Evolutionary conservation across 2,888 invertebrate species (phyloP).

Genomic region (Dyspetes luteomarginatus): DNA sequence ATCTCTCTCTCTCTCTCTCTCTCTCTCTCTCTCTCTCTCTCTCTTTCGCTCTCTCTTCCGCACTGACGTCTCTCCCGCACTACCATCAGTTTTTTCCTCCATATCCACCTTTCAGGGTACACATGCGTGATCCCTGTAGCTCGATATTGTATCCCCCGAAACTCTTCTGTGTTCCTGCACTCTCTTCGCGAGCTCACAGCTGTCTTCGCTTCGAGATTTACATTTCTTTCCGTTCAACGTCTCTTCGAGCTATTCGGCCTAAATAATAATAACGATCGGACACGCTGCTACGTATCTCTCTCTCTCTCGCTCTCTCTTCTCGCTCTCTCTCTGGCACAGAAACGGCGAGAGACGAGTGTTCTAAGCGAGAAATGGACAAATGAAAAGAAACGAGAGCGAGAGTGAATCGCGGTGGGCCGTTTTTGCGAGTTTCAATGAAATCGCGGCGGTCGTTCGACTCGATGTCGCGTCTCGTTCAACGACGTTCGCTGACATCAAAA

Average conservation of each 20-base stretch:
- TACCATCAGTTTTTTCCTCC: slow-evolving; percentile 37
- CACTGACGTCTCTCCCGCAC: slow-evolving; percentile 30
- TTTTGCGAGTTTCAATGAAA: slow-evolving; percentile 48
- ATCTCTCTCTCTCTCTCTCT: not conserved
- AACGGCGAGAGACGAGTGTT: slow-evolving; percentile 52
- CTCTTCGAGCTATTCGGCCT: slow-evolving; percentile 34
- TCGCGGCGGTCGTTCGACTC: slow-evolving; percentile 50
- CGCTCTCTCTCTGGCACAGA: slow-evolving; percentile 17
- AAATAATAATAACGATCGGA: slow-evolving; percentile 61
- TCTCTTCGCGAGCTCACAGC: slow-evolving; percentile 20
- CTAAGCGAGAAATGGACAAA: slow-evolving; percentile 47
- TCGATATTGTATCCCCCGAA: slow-evolving; percentile 36
- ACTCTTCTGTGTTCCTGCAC: slow-evolving; percentile 21
- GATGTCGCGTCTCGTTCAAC: slow-evolving; percentile 58
- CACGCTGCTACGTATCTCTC: slow-evolving; percentile 21
- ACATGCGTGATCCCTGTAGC: slow-evolving; percentile 14
- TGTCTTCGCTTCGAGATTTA: slow-evolving; percentile 32
- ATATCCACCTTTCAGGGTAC: slow-evolving; percentile 47
- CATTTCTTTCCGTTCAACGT: slow-evolving; percentile 46
- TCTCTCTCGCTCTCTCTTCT: slow-evolving; percentile 7
- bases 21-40: slow-evolving; percentile 7
- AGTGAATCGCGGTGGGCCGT: slow-evolving; percentile 47
- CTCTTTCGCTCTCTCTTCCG: slow-evolving; percentile 2
- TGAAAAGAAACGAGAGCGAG: slow-evolving; percentile 59
- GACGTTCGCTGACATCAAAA: slow-evolving; percentile 44